Percentiles rank a stretch among this genome's conserved stretches.
phyloP scores from a whole-genome alignment of 2,113 vertebrate genomes.

The Nycticryphes semicollaris region DNA sequence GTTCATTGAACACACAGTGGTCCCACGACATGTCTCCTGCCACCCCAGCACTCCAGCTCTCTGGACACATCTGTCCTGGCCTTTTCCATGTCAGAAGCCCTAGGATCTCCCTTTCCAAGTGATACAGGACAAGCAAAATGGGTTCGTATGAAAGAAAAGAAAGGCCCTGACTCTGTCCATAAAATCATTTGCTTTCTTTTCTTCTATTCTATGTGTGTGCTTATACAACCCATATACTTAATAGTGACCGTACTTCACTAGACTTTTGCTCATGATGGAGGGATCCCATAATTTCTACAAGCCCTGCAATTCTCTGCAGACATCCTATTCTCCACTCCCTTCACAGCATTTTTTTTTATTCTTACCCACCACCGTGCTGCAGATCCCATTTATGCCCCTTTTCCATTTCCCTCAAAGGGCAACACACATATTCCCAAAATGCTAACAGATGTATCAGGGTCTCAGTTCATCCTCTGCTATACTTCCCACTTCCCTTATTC shows the following conservation, averaged over 20 bases:
- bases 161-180: not conserved
- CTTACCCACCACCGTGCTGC: not conserved
- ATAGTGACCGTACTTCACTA: not conserved
- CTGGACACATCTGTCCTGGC: not conserved
- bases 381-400: not conserved
- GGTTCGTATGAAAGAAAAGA: fast-evolving
- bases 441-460: not conserved
- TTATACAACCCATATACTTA: not conserved
- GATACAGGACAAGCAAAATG: not conserved
- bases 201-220: not conserved
- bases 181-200: not conserved
- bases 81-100: not conserved
- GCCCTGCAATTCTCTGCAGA: not conserved
- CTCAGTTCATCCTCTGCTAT: not conserved
- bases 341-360: not conserved
- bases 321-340: not conserved
- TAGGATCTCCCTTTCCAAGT: not conserved
- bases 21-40: not conserved
- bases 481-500: not conserved
- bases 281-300: not conserved
- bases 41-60: not conserved
- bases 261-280: not conserved
- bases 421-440: not conserved
- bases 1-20: not conserved
- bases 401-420: not conserved